Base-by-base conservation (phyloP, 2,888 invertebrate species). In the Drosophila subsilvestris region DNA sequence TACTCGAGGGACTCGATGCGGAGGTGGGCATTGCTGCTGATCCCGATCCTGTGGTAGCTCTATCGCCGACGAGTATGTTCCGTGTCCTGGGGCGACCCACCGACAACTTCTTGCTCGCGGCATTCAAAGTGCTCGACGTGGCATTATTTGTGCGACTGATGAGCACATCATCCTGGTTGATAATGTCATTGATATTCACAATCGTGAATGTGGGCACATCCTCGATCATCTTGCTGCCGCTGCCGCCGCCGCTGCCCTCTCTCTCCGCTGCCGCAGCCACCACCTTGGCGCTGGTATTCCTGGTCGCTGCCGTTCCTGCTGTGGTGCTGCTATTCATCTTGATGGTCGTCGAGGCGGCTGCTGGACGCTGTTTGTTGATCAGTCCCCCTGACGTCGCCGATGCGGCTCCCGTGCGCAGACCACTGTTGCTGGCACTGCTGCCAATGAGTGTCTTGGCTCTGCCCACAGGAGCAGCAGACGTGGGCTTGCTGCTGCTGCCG, bases 171-270 rank as follows among this genome's bases (percentile, higher is more conserved):
- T 90, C 91, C 69, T 92, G 92, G 59, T 92, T 92, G 3, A 92
- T 92, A 58, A 92, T 92, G 63, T 92, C 92, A 68, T 91, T 90
- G 10, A 92, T 92, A 62, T 92, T 92, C 8, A 92, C 92, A 56
- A 92, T 92, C 25, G 92, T 92, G 59, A 92, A 92, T 9, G 92
- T 92, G n/a, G 91, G 92, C 89, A 90, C 91, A 55, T 91, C 91
- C 55, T 91, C 91, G 9, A 20, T 14, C 9, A 18, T 20, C 42
- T 27, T 29, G 27, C 37, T 18, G 60, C 27, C 14, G 42, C 44
- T 20, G 20, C 20, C 2, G 20, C 20, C 20, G 20, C 22, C 18
- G n/a, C 22, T 29, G 73, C 29, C 22, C 54, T 2, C 17, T 48
- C 25, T 51, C 10, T 4, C n/a, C 12, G 44, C n/a, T 3, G 32